A percentile compares a stretch with the other conserved stretches of the same genome.
Conservation (phyloP, 2,888 invertebrate genomes). For the Acrobasis suavella region DNA sequence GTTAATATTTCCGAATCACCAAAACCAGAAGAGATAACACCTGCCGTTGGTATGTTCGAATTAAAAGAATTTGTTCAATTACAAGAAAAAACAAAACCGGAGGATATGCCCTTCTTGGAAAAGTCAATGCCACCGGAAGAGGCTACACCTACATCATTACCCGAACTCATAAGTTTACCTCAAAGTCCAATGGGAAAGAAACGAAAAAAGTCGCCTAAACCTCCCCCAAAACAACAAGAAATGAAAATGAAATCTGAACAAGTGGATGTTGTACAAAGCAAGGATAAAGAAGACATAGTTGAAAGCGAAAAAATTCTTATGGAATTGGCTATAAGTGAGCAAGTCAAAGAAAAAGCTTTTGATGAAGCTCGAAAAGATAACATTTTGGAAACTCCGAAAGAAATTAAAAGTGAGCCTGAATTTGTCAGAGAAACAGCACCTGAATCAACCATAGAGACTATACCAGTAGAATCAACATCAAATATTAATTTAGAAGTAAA, state of each 20-base stretch:
- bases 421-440: slow-evolving; percentile 22
- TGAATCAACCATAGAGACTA: slow-evolving; percentile 23
- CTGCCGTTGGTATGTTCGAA: background rate
- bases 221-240: slow-evolving; percentile 32
- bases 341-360: background rate
- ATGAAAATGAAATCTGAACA: background rate
- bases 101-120: slow-evolving; percentile 29
- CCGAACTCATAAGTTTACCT: slow-evolving; percentile 30
- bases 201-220: slow-evolving; percentile 40
- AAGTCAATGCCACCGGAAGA: slow-evolving; percentile 8
- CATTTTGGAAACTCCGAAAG: slow-evolving; percentile 6
- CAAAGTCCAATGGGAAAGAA: slow-evolving; percentile 39
- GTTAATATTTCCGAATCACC: background rate
- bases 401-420: slow-evolving; percentile 28
- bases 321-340: background rate
- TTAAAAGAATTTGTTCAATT: background rate
- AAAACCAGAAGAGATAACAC: slow-evolving; percentile 1
- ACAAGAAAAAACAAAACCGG: slow-evolving; percentile 12
- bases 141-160: slow-evolving; percentile 6
- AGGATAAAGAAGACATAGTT: slow-evolving; percentile 13
- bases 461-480: slow-evolving; percentile 33
- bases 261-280: slow-evolving; percentile 23
- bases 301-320: background rate
- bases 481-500: slow-evolving; percentile 35
- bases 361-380: background rate